These are phyloP conservation scores for Temnothorax nylanderi DNA, from an alignment of 1,140 invertebrate genomes.

Conservation along the genomic window DNA sequence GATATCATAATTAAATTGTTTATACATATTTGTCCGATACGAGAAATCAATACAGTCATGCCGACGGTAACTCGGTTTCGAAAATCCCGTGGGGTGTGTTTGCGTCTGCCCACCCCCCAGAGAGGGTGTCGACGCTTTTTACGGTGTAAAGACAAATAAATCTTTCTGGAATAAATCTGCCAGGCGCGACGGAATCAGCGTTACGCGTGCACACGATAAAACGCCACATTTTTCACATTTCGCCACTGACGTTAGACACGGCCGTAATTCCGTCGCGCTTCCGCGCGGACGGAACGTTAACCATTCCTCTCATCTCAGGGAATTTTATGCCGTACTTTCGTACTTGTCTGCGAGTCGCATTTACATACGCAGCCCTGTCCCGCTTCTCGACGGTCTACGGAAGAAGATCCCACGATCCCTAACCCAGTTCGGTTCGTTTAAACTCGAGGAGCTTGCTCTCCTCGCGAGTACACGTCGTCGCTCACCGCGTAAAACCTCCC, in stretches of 20 bases:
- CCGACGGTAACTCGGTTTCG: background rate
- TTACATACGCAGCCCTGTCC: conserved; percentile 57
- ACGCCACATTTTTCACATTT: conserved; percentile 61
- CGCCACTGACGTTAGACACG: conserved; percentile 58
- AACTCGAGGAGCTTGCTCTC: conserved; percentile 60
- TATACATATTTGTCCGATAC: background rate
- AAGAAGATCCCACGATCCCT: conserved; percentile 63
- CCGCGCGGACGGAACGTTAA: conserved; percentile 44
- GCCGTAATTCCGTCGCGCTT: conserved; percentile 48
- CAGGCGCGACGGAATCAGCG: conserved; percentile 45
- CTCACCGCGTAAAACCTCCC: conserved; percentile 67
- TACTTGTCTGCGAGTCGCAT: conserved; percentile 44
- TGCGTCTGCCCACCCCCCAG: background rate
- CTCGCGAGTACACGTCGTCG: conserved; percentile 56
- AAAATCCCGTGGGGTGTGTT: background rate
- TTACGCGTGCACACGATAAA: conserved; percentile 57
- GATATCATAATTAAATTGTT: background rate
- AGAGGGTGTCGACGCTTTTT: conserved; percentile 18
- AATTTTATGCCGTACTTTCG: conserved; percentile 52
- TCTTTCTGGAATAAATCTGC: conserved; percentile 55
- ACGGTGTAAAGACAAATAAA: conserved; percentile 59
- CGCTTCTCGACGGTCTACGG: conserved; percentile 38
- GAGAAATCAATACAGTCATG: background rate
- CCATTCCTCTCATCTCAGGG: conserved; percentile 39
- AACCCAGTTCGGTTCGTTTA: conserved; percentile 75